phyloP scores from a whole-genome alignment of 2,113 vertebrate genomes.

The Tricholaema leucomelas region DNA sequence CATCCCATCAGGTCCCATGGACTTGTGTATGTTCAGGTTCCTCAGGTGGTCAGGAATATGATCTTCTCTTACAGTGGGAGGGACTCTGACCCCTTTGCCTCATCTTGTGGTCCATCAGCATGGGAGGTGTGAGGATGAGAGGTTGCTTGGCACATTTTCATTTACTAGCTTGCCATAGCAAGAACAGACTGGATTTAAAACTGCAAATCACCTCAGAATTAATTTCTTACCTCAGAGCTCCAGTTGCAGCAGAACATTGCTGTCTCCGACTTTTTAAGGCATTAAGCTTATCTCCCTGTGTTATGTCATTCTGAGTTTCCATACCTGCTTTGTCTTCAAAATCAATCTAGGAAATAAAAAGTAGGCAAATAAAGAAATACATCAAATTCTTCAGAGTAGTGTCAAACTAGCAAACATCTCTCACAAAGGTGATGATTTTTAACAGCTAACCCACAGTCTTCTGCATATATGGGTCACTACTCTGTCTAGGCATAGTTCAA shows the following conservation, averaged over 20 bases:
- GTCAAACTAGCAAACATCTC: neutral
- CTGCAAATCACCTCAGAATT: slow-evolving; percentile 68
- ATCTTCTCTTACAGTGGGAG: too few relatives aligned
- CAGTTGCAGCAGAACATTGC: slow-evolving; percentile 77
- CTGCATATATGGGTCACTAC: neutral
- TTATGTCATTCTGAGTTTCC: slow-evolving; percentile 75
- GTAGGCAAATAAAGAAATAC: neutral
- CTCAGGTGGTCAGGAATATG: too few relatives aligned
- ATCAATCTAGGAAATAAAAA: slow-evolving; percentile 74
- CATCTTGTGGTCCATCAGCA: too few relatives aligned
- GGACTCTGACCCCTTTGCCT: too few relatives aligned
- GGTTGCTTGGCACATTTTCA: too few relatives aligned
- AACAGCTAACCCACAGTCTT: neutral
- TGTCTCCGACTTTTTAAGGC: slow-evolving; percentile 90
- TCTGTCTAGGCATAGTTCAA: too few relatives aligned
- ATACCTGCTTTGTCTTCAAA: slow-evolving; percentile 71
- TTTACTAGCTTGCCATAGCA: too few relatives aligned
- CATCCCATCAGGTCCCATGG: too few relatives aligned
- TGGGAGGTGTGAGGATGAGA: too few relatives aligned
- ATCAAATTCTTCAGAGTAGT: neutral
- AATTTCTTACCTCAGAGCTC: slow-evolving; percentile 81
- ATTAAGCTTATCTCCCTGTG: slow-evolving; percentile 96
- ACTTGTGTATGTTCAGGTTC: too few relatives aligned
- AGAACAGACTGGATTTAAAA: neutral
- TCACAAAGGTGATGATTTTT: neutral